Percentiles rank a stretch among this genome's conserved stretches.
Conservation (phyloP, 2,113 vertebrate genomes). For the Bubo blakistoni region DNA sequence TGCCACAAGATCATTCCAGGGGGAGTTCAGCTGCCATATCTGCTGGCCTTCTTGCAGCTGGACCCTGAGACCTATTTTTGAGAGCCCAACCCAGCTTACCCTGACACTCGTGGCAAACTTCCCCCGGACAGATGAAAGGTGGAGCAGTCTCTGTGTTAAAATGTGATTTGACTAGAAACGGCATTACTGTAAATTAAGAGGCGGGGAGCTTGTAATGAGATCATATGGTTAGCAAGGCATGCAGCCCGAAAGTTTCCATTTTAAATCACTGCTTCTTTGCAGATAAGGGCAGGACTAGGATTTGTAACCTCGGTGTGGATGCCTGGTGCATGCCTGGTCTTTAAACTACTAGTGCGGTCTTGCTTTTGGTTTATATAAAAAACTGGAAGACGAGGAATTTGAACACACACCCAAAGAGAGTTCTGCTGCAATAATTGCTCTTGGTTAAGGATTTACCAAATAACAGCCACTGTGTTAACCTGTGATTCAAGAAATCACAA, state of each 20-base stretch:
- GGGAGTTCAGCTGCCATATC: not conserved
- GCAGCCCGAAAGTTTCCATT: not conserved
- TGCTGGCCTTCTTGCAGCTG: not conserved
- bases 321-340: not conserved
- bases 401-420: not conserved
- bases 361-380: not conserved
- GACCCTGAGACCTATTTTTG: not conserved
- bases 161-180: not conserved
- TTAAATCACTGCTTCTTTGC: not conserved
- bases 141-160: not conserved
- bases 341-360: not conserved
- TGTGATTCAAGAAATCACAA: not conserved
- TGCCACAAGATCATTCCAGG: not conserved
- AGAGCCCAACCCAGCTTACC: not conserved
- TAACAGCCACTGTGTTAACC: not conserved
- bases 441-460: not conserved
- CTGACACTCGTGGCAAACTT: rapidly evolving
- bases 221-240: not conserved
- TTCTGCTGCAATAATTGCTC: not conserved
- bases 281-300: not conserved
- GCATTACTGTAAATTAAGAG: not conserved
- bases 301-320: not conserved
- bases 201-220: not conserved
- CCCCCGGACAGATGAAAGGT: not conserved
- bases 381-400: not conserved